Conservation (phyloP, 2,113 vertebrate genomes). For the Amblyopsis rosae region DNA sequence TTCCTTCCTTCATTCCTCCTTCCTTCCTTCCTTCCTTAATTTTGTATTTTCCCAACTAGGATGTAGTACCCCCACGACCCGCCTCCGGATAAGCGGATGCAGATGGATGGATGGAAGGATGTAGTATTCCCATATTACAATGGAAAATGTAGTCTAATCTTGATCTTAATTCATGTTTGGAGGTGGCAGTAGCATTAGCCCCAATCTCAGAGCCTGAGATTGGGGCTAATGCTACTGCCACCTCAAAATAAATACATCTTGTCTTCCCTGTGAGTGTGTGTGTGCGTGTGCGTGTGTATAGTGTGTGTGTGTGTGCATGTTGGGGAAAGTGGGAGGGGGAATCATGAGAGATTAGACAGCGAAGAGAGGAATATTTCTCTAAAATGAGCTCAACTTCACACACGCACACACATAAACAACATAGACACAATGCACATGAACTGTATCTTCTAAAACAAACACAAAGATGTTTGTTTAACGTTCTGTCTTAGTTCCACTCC, state of each 20-base stretch:
- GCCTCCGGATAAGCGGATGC: no score
- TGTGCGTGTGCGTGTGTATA: not conserved
- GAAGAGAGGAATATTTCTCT: not conserved
- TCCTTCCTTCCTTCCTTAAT: not conserved
- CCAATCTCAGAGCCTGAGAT: constrained; percentile 17
- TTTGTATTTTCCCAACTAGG: not conserved
- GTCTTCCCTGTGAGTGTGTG: not conserved
- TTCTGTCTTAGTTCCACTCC: not conserved
- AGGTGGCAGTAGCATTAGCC: no score
- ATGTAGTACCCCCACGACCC: no score
- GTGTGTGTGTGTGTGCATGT: not conserved
- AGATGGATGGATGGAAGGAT: no score
- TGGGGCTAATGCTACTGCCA: constrained; percentile 45
- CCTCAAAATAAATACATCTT: constrained; percentile 28
- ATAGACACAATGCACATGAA: not conserved
- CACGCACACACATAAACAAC: not conserved
- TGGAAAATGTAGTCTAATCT: constrained; percentile 22
- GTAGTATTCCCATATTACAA: constrained; percentile 32
- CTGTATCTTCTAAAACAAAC: not conserved
- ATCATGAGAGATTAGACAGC: not conserved
- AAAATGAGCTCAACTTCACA: not conserved
- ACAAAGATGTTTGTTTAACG: no score
- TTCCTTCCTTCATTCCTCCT: not conserved
- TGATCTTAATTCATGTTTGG: no score
- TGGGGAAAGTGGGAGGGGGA: not conserved